phyloP scores from a whole-genome alignment of 1,140 invertebrate species.

The Drosophila arawakana region DNA sequence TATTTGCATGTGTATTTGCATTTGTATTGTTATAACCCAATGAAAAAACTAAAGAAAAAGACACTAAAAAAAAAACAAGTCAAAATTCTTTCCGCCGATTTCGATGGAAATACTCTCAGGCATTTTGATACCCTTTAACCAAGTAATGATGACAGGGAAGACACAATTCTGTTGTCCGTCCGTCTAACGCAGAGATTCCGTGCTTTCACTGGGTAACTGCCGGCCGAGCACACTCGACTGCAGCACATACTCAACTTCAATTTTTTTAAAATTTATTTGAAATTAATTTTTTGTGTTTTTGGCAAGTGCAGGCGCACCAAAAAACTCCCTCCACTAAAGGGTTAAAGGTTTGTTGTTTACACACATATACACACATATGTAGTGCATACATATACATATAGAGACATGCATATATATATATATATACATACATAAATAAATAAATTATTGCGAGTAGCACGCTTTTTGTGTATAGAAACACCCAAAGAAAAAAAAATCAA shows the following conservation, averaged over 20 bases:
- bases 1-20: slow-evolving; percentile 57
- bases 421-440: slow-evolving; percentile 20
- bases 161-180: neutral
- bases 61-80: slow-evolving; percentile 7
- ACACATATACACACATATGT: slow-evolving; percentile 21
- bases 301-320: slow-evolving; percentile 68
- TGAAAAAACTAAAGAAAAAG: slow-evolving; percentile 11
- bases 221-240: slow-evolving; percentile 14
- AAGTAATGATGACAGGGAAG: neutral
- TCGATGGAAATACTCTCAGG: slow-evolving; percentile 50
- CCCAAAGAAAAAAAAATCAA: slow-evolving; percentile 6
- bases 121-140: slow-evolving; percentile 34
- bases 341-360: slow-evolving; percentile 51
- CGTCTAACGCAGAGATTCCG: slow-evolving; percentile 3
- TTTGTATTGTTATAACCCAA: slow-evolving; percentile 63
- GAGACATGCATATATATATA: slow-evolving; percentile 13
- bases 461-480: slow-evolving; percentile 74
- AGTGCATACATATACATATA: slow-evolving; percentile 27
- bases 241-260: slow-evolving; percentile 13
- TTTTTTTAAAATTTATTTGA: slow-evolving; percentile 25
- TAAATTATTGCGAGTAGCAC: slow-evolving; percentile 69
- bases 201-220: slow-evolving; percentile 24
- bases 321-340: slow-evolving; percentile 62
- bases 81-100: slow-evolving; percentile 41
- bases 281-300: slow-evolving; percentile 22